A percentile compares a stretch with the other conserved stretches of the same genome.
Evolutionary conservation across 1,140 invertebrate genomes (phyloP).

Genomic region (Bombus difficillimus): DNA sequence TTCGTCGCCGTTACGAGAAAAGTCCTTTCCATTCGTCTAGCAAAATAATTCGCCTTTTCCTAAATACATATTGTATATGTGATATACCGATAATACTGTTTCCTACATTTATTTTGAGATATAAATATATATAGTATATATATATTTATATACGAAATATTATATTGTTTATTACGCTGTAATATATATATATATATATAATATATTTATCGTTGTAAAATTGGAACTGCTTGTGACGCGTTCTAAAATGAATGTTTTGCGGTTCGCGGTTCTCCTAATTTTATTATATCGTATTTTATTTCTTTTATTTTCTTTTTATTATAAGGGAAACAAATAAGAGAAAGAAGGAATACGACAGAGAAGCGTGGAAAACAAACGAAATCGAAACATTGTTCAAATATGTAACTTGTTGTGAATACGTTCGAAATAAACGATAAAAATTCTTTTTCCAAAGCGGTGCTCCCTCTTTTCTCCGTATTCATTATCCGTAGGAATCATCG

Average conservation of each 20-base stretch:
- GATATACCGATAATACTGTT: slow-evolving; percentile 46
- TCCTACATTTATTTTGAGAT: slow-evolving; percentile 23
- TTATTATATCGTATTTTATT: background rate
- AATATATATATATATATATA: slow-evolving; percentile 28
- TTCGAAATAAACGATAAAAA: slow-evolving; percentile 27
- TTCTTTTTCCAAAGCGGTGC: background rate
- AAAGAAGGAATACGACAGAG: background rate
- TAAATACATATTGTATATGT: slow-evolving; percentile 37
- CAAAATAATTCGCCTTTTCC: slow-evolving; percentile 38
- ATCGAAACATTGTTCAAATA: background rate
- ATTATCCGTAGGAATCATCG: background rate
- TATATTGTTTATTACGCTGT: slow-evolving; percentile 31
- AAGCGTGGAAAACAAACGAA: background rate
- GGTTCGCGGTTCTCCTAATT: background rate
- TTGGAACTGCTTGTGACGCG: slow-evolving; percentile 15
- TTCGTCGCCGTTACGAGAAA: background rate
- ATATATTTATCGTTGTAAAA: slow-evolving; percentile 40
- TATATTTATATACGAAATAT: slow-evolving; percentile 34
- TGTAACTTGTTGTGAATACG: slow-evolving; percentile 4
- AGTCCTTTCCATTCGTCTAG: slow-evolving; percentile 2
- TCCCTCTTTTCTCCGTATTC: too few relatives aligned
- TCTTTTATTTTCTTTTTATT: too few relatives aligned
- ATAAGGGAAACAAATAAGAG: background rate
- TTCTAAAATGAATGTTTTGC: background rate
- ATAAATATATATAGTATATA: slow-evolving; percentile 17